phyloP scores from a whole-genome alignment of 2,888 invertebrate genomes.

The Pyrrhia umbra region DNA sequence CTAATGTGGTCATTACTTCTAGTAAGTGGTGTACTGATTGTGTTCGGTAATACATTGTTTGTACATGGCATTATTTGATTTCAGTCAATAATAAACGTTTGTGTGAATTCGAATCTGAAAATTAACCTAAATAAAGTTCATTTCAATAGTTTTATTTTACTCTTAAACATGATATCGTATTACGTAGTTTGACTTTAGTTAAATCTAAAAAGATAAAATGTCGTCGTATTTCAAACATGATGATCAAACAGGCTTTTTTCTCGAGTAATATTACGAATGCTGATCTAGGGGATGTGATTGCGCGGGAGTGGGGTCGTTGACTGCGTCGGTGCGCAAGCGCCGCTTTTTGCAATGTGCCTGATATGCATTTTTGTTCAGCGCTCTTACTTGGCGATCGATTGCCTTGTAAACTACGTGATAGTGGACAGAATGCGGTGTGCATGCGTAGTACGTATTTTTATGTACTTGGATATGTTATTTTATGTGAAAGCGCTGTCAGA shows the following conservation, averaged over 20 bases:
- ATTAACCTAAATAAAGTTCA: neutral
- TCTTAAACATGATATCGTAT: neutral
- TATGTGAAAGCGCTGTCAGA: neutral
- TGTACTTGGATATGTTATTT: neutral
- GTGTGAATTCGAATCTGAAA: neutral
- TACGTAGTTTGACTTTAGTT: neutral
- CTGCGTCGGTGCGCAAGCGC: constrained; percentile 49
- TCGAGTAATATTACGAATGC: constrained; percentile 34
- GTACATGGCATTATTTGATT: constrained; percentile 12
- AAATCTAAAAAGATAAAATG: constrained; percentile 22
- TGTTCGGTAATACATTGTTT: constrained; percentile 18
- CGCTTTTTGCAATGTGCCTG: constrained; percentile 60
- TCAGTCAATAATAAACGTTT: constrained; percentile 8
- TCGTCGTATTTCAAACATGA: constrained; percentile 21
- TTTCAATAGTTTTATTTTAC: neutral
- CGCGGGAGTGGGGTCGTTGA: constrained; percentile 55
- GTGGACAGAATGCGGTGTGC: constrained; percentile 2
- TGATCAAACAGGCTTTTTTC: constrained; percentile 45
- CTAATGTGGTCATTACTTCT: constrained; percentile 35
- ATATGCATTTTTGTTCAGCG: constrained; percentile 50
- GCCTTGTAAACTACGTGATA: constrained; percentile 36
- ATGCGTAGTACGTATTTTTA: neutral
- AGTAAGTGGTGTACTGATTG: constrained; percentile 13
- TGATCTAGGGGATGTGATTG: constrained; percentile 63
- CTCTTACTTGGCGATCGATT: constrained; percentile 39